Conservation (phyloP, 1,140 invertebrate species). For the Helicoverpa zea region DNA sequence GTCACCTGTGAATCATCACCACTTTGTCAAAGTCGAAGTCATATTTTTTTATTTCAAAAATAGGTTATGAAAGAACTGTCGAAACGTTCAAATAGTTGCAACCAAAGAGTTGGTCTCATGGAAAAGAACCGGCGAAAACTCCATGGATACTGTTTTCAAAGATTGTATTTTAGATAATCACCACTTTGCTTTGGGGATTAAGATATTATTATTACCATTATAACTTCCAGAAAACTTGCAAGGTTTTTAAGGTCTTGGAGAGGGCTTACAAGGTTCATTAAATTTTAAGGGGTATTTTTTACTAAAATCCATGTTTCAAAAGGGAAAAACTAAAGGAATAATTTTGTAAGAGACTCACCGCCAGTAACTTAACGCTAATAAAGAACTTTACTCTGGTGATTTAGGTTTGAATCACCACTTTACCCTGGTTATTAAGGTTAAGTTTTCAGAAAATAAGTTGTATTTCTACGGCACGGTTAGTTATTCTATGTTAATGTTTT, state of each 20-base stretch:
- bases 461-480: conserved; percentile 61
- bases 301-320: not conserved
- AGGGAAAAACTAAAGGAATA: not conserved
- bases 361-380: not conserved
- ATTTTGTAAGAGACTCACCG: not conserved
- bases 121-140: too few relatives aligned
- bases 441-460: not conserved
- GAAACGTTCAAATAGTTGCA: too few relatives aligned
- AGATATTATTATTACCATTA: too few relatives aligned
- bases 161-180: conserved; percentile 12
- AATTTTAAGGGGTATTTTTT: too few relatives aligned
- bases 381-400: not conserved
- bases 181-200: conserved; percentile 24
- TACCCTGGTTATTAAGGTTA: not conserved
- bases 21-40: not conserved
- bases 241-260: too few relatives aligned
- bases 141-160: too few relatives aligned
- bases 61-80: too few relatives aligned
- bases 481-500: conserved; percentile 66
- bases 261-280: too few relatives aligned
- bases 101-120: too few relatives aligned
- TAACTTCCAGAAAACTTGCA: too few relatives aligned
- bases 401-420: not conserved
- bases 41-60: too few relatives aligned
- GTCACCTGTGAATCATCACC: conserved; percentile 79